Percentiles rank a stretch among this genome's conserved stretches.
Conservation (phyloP, 1,140 invertebrate genomes). For the Drosophila novamexicana region DNA sequence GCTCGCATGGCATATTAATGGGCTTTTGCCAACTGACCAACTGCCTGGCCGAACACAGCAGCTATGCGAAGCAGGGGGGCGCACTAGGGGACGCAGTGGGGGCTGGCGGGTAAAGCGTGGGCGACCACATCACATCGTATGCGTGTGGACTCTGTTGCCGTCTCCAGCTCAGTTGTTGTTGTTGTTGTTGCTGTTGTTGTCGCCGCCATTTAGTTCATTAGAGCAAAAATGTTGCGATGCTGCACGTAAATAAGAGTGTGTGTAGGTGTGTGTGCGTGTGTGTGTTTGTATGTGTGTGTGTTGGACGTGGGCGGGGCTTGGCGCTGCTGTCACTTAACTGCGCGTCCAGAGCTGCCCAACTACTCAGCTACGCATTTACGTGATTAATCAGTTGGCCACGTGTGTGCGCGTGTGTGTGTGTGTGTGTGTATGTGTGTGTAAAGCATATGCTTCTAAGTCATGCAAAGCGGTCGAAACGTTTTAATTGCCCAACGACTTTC, state of each 20-base stretch:
- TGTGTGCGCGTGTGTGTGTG: constrained; percentile 36
- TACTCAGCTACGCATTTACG: constrained; percentile 75
- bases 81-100: constrained; percentile 35
- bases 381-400: constrained; percentile 80
- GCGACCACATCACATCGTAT: constrained; percentile 4
- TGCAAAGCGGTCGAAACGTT: constrained; percentile 67
- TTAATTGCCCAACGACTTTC: constrained; percentile 62
- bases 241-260: constrained; percentile 57
- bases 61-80: not conserved
- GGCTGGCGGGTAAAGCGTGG: constrained; percentile 29
- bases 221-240: constrained; percentile 72
- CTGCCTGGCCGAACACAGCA: constrained; percentile 29
- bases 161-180: constrained; percentile 19
- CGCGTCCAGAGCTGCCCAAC: constrained; percentile 29
- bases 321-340: constrained; percentile 36
- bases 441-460: constrained; percentile 71
- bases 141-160: constrained; percentile 28
- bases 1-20: constrained; percentile 76
- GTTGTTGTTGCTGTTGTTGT: constrained; percentile 21
- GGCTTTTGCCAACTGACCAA: constrained; percentile 50
- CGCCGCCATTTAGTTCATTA: constrained; percentile 79
- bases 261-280: not conserved
- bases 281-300: not conserved
- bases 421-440: constrained; percentile 9
- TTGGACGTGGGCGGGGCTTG: not conserved